Evolutionary conservation across 1,140 invertebrate species (phyloP).

Genomic region (Lepidurus packardi): DNA sequence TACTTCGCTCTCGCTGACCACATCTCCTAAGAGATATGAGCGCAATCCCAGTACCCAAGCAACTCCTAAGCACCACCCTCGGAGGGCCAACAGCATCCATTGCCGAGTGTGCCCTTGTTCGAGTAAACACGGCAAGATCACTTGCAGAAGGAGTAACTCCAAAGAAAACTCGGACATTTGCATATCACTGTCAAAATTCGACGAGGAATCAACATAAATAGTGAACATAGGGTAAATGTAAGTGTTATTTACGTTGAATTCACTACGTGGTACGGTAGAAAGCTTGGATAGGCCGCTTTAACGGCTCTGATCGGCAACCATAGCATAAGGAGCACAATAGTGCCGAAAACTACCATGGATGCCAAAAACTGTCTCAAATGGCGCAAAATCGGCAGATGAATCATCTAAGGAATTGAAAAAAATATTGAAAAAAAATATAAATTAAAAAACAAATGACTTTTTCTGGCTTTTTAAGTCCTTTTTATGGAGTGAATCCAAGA

Average conservation of each 20-base stretch:
- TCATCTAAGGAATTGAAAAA: conserved; percentile 68
- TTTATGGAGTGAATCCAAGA: neutral
- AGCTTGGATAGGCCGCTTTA: conserved; percentile 72
- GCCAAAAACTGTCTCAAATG: conserved; percentile 84
- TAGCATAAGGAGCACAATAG: conserved; percentile 88
- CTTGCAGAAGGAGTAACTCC: conserved; percentile 88
- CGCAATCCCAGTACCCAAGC: conserved; percentile 78
- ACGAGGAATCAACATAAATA: neutral
- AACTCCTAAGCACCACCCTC: conserved; percentile 81
- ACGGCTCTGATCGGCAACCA: conserved; percentile 89
- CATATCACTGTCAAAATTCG: conserved; percentile 65
- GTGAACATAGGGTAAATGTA: neutral
- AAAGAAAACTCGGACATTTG: conserved; percentile 66
- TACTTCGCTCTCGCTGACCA: conserved; percentile 39
- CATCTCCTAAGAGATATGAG: conserved; percentile 78
- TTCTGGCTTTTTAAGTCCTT: too few relatives aligned
- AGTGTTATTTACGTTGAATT: conserved; percentile 49
- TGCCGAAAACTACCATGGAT: conserved; percentile 93
- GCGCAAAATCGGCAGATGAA: conserved; percentile 85
- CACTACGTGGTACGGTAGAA: conserved; percentile 87
- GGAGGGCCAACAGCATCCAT: conserved; percentile 82
- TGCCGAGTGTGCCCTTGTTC: conserved; percentile 92
- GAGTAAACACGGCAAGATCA: conserved; percentile 88
- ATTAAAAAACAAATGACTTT: too few relatives aligned
- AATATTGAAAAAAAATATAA: too few relatives aligned